Conservation (phyloP, 1,140 invertebrate genomes). For the Trichonephila clavata region DNA sequence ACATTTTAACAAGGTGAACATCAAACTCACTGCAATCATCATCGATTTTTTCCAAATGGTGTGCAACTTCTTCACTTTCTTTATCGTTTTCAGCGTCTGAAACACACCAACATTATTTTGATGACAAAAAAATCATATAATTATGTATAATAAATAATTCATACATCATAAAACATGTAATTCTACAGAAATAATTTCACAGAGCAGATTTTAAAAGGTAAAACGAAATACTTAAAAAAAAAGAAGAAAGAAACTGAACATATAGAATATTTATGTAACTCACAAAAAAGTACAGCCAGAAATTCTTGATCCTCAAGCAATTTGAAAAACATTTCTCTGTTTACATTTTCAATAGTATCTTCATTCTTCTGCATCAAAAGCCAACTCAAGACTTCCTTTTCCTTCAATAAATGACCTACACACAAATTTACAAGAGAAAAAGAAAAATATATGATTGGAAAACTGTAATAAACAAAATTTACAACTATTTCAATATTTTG, state of each 20-base stretch:
- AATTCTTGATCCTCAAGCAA: conserved; percentile 96
- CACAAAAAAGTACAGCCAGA: conserved; percentile 95
- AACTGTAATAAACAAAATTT: background rate
- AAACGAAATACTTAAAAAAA: background rate
- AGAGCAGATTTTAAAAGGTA: background rate
- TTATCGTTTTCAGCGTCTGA: conserved; percentile 88
- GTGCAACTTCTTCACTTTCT: conserved; percentile 83
- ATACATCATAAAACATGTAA: no score
- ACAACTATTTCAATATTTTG: background rate
- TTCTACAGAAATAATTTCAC: background rate
- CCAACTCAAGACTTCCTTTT: conserved; percentile 93
- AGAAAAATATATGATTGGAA: background rate
- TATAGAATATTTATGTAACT: conserved; percentile 81
- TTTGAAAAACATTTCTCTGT: conserved; percentile 90
- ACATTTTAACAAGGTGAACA: conserved; percentile 94
- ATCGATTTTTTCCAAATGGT: conserved; percentile 94
- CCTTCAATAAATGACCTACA: conserved; percentile 89
- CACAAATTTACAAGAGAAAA: conserved; percentile 76
- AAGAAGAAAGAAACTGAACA: background rate
- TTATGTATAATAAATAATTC: no score
- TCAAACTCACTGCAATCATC: conserved; percentile 95
- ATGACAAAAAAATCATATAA: no score
- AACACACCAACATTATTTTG: conserved; percentile 72
- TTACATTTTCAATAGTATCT: conserved; percentile 94
- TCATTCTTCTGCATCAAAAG: conserved; percentile 95